Percentiles rank a stretch among this genome's conserved stretches.
Evolutionary conservation across 2,113 vertebrate species (phyloP).

Genomic region (Ciconia maguari): DNA sequence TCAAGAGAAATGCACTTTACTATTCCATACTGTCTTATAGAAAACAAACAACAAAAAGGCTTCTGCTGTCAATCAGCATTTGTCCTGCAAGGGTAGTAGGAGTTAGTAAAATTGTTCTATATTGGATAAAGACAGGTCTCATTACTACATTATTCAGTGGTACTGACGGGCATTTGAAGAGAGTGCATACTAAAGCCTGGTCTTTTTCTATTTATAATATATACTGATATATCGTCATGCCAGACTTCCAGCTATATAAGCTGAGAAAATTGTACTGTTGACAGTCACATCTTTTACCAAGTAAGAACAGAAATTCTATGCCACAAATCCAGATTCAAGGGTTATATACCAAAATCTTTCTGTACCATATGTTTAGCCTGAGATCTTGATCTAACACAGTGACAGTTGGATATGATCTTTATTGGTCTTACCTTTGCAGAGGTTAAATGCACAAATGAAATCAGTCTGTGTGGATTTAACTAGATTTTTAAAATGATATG

Average conservation of each 20-base stretch:
- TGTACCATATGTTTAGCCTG: background rate
- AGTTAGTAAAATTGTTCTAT: background rate
- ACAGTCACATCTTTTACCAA: constrained; percentile 12
- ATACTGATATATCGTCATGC: background rate
- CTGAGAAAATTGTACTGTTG: constrained; percentile 38
- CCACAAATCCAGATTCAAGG: constrained; percentile 1
- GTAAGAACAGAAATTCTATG: constrained; percentile 10
- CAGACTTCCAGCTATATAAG: constrained; percentile 20
- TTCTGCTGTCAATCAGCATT: background rate
- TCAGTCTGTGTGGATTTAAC: constrained; percentile 37
- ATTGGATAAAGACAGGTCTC: background rate
- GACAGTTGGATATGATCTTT: constrained; percentile 57
- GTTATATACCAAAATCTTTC: constrained; percentile 41
- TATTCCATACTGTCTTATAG: background rate
- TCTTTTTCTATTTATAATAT: constrained; percentile 25
- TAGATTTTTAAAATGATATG: constrained; percentile 32
- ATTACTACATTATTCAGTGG: constrained; percentile 1
- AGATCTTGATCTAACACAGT: constrained; percentile 58
- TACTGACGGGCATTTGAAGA: background rate
- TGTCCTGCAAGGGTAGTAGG: background rate
- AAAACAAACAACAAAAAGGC: background rate
- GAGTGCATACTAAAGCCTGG: background rate
- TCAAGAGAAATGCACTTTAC: background rate
- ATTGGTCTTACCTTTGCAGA: constrained; percentile 55
- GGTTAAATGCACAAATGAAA: constrained; percentile 66